These are phyloP conservation scores for Heterotilapia buettikoferi DNA, from an alignment of 2,113 vertebrate species.

Conservation along the genomic window DNA sequence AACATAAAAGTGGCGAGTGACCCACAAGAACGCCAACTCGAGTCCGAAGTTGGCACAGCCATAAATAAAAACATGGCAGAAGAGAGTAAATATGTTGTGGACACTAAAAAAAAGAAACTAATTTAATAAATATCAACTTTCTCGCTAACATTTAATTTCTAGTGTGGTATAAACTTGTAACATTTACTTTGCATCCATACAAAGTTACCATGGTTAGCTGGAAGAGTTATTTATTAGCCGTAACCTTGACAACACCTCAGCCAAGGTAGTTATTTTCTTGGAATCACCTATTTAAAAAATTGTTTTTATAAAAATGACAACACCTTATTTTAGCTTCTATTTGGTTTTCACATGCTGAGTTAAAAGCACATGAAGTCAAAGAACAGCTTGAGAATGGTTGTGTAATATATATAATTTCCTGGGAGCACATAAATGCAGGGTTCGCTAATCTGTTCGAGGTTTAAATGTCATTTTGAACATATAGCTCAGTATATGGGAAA, in stretches of 20 bases:
- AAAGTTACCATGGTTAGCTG: not conserved
- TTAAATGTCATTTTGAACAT: not conserved
- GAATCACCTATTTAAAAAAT: not conserved
- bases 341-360: not conserved
- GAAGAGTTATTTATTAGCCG: not conserved
- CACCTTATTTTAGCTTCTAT: not conserved
- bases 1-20: not conserved
- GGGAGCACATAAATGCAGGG: not conserved
- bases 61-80: not conserved
- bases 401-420: not conserved
- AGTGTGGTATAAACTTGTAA: not conserved
- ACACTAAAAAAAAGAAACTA: not conserved
- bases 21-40: not conserved
- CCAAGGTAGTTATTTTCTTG: not conserved
- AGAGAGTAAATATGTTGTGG: not conserved
- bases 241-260: not conserved
- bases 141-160: not conserved
- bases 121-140: not conserved
- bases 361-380: not conserved
- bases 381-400: not conserved
- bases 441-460: not conserved
- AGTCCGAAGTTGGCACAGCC: not conserved
- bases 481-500: not conserved
- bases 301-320: not conserved
- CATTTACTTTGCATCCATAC: not conserved